phyloP scores from a whole-genome alignment of 2,113 vertebrate species.

The Mus pahari region DNA sequence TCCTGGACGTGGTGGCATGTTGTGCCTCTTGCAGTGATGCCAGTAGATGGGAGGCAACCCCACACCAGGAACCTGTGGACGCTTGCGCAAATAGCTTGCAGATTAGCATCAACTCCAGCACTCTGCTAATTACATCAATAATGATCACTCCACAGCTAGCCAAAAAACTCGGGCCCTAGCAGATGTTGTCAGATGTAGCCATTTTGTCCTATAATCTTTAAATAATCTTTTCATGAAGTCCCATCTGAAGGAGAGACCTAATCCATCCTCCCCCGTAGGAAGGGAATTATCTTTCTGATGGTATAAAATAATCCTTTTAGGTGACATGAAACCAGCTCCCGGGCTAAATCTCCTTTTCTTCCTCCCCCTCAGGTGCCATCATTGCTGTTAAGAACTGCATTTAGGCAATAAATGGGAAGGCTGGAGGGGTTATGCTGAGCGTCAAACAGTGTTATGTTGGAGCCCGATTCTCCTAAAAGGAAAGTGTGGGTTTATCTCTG shows the following conservation, averaged over 20 bases:
- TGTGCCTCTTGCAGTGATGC: not conserved
- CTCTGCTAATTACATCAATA: slow-evolving; percentile 50
- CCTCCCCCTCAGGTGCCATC: slow-evolving; percentile 64
- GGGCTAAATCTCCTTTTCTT: slow-evolving; percentile 58
- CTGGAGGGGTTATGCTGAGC: slow-evolving; percentile 44
- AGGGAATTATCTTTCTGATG: slow-evolving; percentile 82
- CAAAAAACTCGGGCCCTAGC: slow-evolving; percentile 41
- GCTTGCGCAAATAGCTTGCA: not conserved
- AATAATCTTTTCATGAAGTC: slow-evolving; percentile 79
- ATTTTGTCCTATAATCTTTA: slow-evolving; percentile 80
- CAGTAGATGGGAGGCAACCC: not conserved
- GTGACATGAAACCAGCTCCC: slow-evolving; percentile 77
- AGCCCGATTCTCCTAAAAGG: slow-evolving; percentile 40
- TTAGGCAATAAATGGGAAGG: slow-evolving; percentile 61
- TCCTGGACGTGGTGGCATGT: not conserved
- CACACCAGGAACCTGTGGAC: not conserved
- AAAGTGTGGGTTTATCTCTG: not conserved
- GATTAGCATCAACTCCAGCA: not conserved
- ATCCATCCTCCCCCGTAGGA: slow-evolving; percentile 75
- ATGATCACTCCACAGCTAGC: slow-evolving; percentile 38
- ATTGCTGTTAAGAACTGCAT: slow-evolving; percentile 59
- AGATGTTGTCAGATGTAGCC: slow-evolving; percentile 56
- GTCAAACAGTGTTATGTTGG: slow-evolving; percentile 14
- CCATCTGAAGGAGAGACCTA: slow-evolving; percentile 71
- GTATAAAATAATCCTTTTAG: slow-evolving; percentile 75